Evolutionary conservation across 2,888 invertebrate genomes (phyloP), one percentile per base, ranked within the genome.

Genomic region (Patella ulyssiponensis): DNA sequence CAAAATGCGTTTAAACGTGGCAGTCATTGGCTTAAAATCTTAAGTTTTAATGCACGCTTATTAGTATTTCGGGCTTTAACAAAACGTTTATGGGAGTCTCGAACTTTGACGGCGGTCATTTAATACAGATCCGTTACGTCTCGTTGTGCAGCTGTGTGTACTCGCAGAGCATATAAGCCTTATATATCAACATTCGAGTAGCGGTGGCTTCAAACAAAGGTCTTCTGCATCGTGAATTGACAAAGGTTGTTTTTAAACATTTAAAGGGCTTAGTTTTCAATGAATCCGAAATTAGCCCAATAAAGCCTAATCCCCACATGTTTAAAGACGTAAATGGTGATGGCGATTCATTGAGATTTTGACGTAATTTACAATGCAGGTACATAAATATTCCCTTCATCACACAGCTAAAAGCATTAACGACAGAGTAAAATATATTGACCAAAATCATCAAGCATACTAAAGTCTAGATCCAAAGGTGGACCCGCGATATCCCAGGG

Each of bases 171-270:
- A 23, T 64, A 23, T 23, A 64, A 20, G 64, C 15, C 17, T 17
- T 20, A 14, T 23, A 64, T 23, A 64, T 20, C 23, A 12, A 20
- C 0, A 9, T 7, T 15, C 64, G 11, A 64, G 44, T 64, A 3
- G 64, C 64, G 64, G 64, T 64, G 12, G 20, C 64, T 64, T 64
- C 64, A 64, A 64, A 64, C 64, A 64, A 64, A 64, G 23, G 20
- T 23, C 23, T 20, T 64, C 64, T 64, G 20, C 20, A 64, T 64
- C 23, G 64, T 9, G 20, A 11, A 23, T 23, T 23, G 20, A 23
- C 23, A 20, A 64, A 64, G 64, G 23, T 20, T 23, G 44, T 44
- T 44, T 44, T 44, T 44, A 7, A 44, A 44, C 44, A 44, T 44
- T 44, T 44, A 9, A 44, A 44, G 44, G 44, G 44, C 44, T 44